Percentiles rank a stretch among this genome's conserved stretches.
Evolutionary conservation across 2,797 vertebrate genomes (phyloP).

Genomic region (Remorina albescens): DNA sequence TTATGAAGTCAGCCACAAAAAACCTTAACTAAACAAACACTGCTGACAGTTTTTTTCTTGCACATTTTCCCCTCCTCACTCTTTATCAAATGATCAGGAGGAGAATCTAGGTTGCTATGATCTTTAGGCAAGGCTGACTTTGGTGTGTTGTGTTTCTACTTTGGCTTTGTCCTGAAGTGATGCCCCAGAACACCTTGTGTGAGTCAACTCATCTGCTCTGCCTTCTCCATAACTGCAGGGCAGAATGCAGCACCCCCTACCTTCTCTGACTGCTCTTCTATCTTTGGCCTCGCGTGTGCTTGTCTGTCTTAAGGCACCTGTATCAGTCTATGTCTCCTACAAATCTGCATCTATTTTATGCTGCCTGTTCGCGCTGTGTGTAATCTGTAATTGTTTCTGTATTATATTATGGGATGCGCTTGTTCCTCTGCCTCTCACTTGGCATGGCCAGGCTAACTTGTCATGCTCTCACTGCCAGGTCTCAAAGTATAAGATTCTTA

Average conservation of each 20-base stretch:
- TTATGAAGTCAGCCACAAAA: background rate
- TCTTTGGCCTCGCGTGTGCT: conserved; percentile 34
- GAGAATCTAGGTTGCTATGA: conserved; percentile 70
- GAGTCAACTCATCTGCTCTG: conserved; percentile 74
- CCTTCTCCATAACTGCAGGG: conserved; percentile 49
- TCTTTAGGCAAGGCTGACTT: conserved; percentile 71
- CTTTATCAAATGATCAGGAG: conserved; percentile 43
- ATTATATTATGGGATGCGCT: background rate
- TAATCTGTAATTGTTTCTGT: background rate
- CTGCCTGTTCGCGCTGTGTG: conserved; percentile 2
- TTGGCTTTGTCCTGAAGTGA: conserved; percentile 69
- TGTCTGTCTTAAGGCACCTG: conserved; percentile 39
- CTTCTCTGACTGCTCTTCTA: conserved; percentile 28
- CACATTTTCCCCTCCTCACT: conserved; percentile 10
- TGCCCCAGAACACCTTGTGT: conserved; percentile 56
- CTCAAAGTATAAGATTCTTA: background rate
- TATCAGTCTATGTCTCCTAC: conserved; percentile 25
- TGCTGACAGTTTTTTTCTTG: conserved; percentile 3
- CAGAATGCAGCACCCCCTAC: conserved; percentile 38
- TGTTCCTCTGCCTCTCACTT: conserved; percentile 9
- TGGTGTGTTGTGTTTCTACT: conserved; percentile 64
- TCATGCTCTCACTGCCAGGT: background rate
- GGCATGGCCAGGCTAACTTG: background rate
- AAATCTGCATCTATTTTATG: background rate
- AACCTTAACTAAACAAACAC: background rate